Conservation (phyloP, 2,113 vertebrate species). For the Calonectris borealis region DNA sequence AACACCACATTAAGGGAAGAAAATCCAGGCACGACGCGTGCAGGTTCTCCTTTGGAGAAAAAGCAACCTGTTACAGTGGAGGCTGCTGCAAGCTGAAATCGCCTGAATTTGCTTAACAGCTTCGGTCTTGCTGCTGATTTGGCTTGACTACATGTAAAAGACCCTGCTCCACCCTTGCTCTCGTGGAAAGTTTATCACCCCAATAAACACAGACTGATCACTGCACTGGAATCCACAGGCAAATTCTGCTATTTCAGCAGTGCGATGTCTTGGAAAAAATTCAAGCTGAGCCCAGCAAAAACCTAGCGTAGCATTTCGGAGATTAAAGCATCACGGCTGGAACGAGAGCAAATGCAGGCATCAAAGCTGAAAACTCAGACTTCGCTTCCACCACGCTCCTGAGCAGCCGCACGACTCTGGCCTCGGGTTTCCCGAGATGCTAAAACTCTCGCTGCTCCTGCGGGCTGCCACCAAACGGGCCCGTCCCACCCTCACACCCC, state of each 20-base stretch:
- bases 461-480: neutral
- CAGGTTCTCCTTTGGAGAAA: neutral
- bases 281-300: constrained; percentile 48
- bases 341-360: neutral
- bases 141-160: neutral
- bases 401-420: neutral
- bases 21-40: neutral
- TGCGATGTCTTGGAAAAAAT: constrained; percentile 13
- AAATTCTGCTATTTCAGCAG: constrained; percentile 49
- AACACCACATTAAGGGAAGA: neutral
- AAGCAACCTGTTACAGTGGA: neutral
- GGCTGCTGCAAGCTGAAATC: neutral
- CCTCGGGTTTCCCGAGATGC: rapidly evolving
- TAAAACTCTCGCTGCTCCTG: neutral
- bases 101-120: neutral
- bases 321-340: neutral
- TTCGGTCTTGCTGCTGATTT: neutral
- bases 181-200: constrained; percentile 3
- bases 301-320: neutral
- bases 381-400: neutral
- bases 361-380: neutral
- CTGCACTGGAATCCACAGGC: neutral
- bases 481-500: too few species aligned
- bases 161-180: neutral
- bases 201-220: neutral